These are phyloP conservation scores for Elgonia sp. DNA, from an alignment of 2,888 invertebrate species.

Conservation along the genomic window DNA sequence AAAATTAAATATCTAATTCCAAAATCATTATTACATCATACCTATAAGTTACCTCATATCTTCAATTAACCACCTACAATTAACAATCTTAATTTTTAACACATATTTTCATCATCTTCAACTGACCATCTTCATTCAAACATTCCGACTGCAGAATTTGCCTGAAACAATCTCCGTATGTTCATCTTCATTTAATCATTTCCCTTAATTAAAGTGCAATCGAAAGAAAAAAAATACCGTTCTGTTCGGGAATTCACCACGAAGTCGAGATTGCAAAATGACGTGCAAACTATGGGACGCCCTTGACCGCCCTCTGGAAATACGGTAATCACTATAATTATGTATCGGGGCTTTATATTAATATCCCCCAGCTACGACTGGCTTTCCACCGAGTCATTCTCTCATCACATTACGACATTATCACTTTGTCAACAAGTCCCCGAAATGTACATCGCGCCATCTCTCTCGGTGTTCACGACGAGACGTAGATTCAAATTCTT, in stretches of 20 bases:
- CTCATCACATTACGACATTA: slow-evolving; percentile 77
- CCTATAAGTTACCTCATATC: no score
- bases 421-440: slow-evolving; percentile 79
- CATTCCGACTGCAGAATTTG: background rate
- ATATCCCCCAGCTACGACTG: slow-evolving; percentile 86
- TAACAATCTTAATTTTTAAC: no score
- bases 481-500: slow-evolving; percentile 27
- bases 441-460: slow-evolving; percentile 78
- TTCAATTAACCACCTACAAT: no score
- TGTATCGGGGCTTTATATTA: slow-evolving; percentile 87
- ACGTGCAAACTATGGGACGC: slow-evolving; percentile 87
- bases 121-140: no score
- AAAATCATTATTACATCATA: no score
- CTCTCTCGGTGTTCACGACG: slow-evolving; percentile 38
- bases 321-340: slow-evolving; percentile 87
- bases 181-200: slow-evolving; percentile 24
- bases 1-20: no score
- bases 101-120: no score
- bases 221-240: slow-evolving; percentile 76
- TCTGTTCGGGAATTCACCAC: slow-evolving; percentile 78
- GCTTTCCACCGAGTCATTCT: slow-evolving; percentile 78
- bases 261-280: slow-evolving; percentile 86
- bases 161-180: background rate
- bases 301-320: slow-evolving; percentile 87
- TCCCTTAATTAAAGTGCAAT: slow-evolving; percentile 26